Evolutionary conservation across 2,888 invertebrate genomes (phyloP), one percentile per base, ranked within the genome.

Genomic region (Prosopocoilus inquinatus): DNA sequence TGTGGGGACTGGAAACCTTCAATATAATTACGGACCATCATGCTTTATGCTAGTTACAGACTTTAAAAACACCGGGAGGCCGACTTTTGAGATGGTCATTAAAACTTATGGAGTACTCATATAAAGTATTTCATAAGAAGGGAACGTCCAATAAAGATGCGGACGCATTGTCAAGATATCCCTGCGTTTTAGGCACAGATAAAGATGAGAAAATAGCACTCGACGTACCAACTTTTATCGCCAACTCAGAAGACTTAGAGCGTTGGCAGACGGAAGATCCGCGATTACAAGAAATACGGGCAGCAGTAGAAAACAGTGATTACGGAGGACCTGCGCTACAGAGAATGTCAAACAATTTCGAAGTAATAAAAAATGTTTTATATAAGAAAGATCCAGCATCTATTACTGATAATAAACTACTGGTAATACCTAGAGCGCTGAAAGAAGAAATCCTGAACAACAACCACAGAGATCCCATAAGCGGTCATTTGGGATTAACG

Each of bases 401-500:
- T n/a, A 12, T 12, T 11, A 38, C n/a, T 38, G 20, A 20, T 20
- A 20, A 20, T 20, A 20, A 20, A 20, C 20, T 64, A 11, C 35
- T 66, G 12, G 62, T 65, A 12, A 61, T 65, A 8, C 64, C 64
- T 1, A 47, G 28, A 57, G 8, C 47, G 1, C 28, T 65, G 20
- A 34, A 50, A 28, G 33, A 32, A 34, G 64, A 65, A 52, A 59
- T 65, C n/a, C 9, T 65, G 33, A 63, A 44, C 38, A 3, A 33
- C 8, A 44, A 61, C 49, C 63, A 66, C 35, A 38, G 36, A 1
- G 61, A 62, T 41, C 65, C 63, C 5, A 20, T 61, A 12, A 47
- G 57, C n/a, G 62, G 60, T 16, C 63, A 66, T 32, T 44, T 62
- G n/a, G 65, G 61, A 7, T 44, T 52, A 2, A 39, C 59, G 11